Conservation (phyloP, 1,140 invertebrate species). For the Drosophila lacteicornis region DNA sequence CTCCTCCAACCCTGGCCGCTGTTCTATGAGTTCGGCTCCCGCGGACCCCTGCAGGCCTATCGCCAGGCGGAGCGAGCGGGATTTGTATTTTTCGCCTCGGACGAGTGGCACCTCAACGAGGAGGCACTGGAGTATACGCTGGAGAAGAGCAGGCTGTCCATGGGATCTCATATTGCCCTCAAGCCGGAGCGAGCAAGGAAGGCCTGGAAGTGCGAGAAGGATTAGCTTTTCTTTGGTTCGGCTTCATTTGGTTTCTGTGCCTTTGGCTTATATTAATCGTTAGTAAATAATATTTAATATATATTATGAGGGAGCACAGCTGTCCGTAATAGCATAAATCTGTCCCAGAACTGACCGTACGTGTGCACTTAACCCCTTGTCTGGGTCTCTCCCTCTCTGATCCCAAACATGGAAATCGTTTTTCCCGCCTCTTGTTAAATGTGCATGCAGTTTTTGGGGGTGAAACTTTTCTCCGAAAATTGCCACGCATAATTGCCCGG, state of each 20-base stretch:
- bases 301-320: too few species aligned
- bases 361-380: slow-evolving; percentile 17
- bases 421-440: slow-evolving; percentile 35
- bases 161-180: slow-evolving; percentile 8
- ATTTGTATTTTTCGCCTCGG: slow-evolving; percentile 56
- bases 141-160: not conserved
- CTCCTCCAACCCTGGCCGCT: slow-evolving; percentile 38
- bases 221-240: slow-evolving; percentile 2
- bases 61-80: slow-evolving; percentile 47
- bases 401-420: slow-evolving; percentile 59
- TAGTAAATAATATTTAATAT: too few species aligned
- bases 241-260: too few species aligned
- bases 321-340: slow-evolving; percentile 5
- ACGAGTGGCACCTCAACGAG: slow-evolving; percentile 49
- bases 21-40: slow-evolving; percentile 54
- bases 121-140: not conserved
- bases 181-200: slow-evolving; percentile 5
- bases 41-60: slow-evolving; percentile 58
- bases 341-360: slow-evolving; percentile 2
- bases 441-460: slow-evolving; percentile 23
- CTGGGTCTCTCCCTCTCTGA: slow-evolving; percentile 1
- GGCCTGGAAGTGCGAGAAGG: not conserved
- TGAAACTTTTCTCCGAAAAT: slow-evolving; percentile 59
- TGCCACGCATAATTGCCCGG: slow-evolving; percentile 66
- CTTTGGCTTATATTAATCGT: too few species aligned